Evolutionary conservation across 2,113 vertebrate species (phyloP).

Genomic region (Festucalex cinctus): DNA sequence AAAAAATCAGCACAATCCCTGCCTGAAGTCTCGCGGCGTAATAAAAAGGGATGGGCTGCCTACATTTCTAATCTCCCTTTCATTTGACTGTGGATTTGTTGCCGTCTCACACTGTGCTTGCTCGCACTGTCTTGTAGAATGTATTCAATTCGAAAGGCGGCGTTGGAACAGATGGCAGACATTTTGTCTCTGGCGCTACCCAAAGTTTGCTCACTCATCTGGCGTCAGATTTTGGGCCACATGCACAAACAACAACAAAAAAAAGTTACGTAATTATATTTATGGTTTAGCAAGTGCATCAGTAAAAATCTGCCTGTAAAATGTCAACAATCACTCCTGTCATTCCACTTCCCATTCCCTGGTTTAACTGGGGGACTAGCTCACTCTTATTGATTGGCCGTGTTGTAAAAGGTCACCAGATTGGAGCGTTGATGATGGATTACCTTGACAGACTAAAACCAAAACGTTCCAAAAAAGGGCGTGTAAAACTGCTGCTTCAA

Average conservation of each 20-base stretch:
- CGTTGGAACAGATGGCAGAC: background rate
- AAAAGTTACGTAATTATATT: background rate
- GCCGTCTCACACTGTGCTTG: background rate
- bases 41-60: conserved; percentile 27
- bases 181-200: background rate
- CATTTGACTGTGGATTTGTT: conserved; percentile 31
- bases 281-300: conserved; percentile 16
- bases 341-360: conserved; percentile 40
- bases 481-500: background rate
- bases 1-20: conserved; percentile 42
- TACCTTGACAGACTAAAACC: background rate
- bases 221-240: conserved; percentile 1
- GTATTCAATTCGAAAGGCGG: conserved; percentile 2
- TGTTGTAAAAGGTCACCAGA: conserved; percentile 61
- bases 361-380: conserved; percentile 54
- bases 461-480: too few relatives aligned
- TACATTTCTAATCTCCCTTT: conserved; percentile 28
- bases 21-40: conserved; percentile 16
- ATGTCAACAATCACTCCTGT: conserved; percentile 64
- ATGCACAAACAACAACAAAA: background rate
- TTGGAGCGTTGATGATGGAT: background rate
- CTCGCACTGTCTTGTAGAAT: background rate
- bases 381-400: conserved; percentile 55
- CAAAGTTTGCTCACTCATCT: background rate
- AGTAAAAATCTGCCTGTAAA: conserved; percentile 60